A percentile compares a stretch with the other conserved stretches of the same genome.
These are phyloP conservation scores for Phodopus roborovskii DNA, from an alignment of 2,113 vertebrate species.

Conservation along the genomic window DNA sequence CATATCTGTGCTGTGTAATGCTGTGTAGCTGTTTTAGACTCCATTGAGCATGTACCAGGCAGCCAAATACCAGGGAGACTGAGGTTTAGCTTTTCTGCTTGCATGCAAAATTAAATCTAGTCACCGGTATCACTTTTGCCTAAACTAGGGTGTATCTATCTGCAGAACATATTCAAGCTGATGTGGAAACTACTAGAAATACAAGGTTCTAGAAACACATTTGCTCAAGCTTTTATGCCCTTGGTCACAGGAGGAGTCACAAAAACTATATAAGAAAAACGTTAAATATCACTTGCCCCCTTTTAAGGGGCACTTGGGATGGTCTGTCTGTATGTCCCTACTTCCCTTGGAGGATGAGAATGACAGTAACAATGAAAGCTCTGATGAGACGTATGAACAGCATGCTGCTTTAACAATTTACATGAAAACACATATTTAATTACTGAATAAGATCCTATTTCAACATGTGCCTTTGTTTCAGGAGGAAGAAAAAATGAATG, in stretches of 20 bases:
- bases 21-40: background rate
- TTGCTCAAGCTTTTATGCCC: background rate
- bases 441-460: constrained; percentile 13
- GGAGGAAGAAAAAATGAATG: background rate
- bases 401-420: background rate
- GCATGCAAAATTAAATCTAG: background rate
- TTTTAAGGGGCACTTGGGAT: constrained; percentile 18
- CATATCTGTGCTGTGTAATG: background rate
- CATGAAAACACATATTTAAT: constrained; percentile 8
- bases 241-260: background rate
- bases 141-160: background rate
- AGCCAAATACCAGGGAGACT: background rate
- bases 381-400: background rate
- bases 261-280: background rate
- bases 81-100: background rate
- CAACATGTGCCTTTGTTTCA: background rate
- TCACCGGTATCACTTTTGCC: background rate
- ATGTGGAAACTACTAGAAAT: background rate
- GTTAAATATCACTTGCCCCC: background rate
- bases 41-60: background rate
- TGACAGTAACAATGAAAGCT: background rate
- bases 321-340: background rate
- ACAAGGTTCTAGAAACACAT: background rate
- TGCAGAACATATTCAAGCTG: background rate
- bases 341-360: constrained; percentile 37